These are phyloP conservation scores for Oreochromis mossambicus DNA, from an alignment of 2,797 vertebrate species.

Conservation along the genomic window DNA sequence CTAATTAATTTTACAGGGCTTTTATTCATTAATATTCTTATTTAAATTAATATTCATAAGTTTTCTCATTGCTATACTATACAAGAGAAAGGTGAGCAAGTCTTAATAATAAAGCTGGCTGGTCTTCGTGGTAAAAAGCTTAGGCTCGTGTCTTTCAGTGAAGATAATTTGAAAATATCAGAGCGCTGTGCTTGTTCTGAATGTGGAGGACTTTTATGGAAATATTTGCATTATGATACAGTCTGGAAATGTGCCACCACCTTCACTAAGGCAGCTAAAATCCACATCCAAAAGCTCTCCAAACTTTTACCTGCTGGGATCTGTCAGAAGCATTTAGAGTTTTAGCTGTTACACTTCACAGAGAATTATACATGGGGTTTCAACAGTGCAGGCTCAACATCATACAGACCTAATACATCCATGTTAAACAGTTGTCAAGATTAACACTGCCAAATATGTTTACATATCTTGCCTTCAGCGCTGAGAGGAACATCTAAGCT, in stretches of 20 bases:
- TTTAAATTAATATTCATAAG: not conserved
- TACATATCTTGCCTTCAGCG: slow-evolving; percentile 57
- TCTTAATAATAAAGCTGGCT: slow-evolving; percentile 9
- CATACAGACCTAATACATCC: slow-evolving; percentile 65
- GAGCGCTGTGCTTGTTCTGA: slow-evolving; percentile 12
- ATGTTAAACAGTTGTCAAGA: slow-evolving; percentile 79
- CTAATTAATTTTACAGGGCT: not conserved
- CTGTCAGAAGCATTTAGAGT: slow-evolving; percentile 76
- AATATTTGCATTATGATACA: slow-evolving; percentile 53
- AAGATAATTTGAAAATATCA: slow-evolving; percentile 37
- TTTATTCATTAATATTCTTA: not conserved
- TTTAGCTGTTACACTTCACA: slow-evolving; percentile 73
- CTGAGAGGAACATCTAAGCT: slow-evolving; percentile 44
- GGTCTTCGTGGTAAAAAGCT: slow-evolving; percentile 20
- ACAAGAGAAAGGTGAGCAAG: not conserved
- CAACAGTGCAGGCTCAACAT: slow-evolving; percentile 64
- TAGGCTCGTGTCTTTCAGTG: slow-evolving; percentile 31
- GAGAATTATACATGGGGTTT: slow-evolving; percentile 76
- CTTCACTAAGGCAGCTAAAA: slow-evolving; percentile 67
- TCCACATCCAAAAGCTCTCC: slow-evolving; percentile 65
- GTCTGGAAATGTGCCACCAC: slow-evolving; percentile 54
- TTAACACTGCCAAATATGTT: slow-evolving; percentile 73
- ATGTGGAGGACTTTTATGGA: slow-evolving; percentile 32
- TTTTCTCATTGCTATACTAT: not conserved
- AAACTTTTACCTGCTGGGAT: slow-evolving; percentile 78